phyloP scores from a whole-genome alignment of 2,113 vertebrate species.

The Chaetodon auriga region DNA sequence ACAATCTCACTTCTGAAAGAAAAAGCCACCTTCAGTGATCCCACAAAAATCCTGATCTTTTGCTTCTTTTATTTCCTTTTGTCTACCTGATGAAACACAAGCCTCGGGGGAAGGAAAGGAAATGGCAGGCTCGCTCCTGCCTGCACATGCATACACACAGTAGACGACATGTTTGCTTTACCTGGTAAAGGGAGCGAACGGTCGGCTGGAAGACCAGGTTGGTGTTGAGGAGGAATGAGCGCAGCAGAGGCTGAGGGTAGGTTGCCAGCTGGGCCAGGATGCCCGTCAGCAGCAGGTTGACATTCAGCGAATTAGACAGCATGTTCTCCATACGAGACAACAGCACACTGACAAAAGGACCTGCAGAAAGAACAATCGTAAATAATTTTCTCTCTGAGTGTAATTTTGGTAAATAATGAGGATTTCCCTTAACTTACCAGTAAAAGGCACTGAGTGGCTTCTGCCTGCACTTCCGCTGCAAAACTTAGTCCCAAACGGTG shows the following conservation, averaged over 20 bases:
- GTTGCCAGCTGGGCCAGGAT: slow-evolving; percentile 95
- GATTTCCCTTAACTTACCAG: slow-evolving; percentile 83
- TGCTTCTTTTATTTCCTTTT: neutral
- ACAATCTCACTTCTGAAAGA: neutral
- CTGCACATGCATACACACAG: neutral
- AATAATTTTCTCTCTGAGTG: neutral
- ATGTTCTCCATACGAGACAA: slow-evolving; percentile 98
- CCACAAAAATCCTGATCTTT: neutral
- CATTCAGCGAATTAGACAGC: slow-evolving; percentile 93
- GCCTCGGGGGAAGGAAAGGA: neutral
- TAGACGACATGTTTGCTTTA: slow-evolving; percentile 52
- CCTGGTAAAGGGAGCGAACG: slow-evolving; percentile 97
- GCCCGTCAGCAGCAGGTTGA: slow-evolving; percentile 94
- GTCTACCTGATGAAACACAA: neutral
- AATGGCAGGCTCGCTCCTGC: neutral
- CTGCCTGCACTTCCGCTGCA: slow-evolving; percentile 60
- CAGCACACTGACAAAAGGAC: slow-evolving; percentile 96
- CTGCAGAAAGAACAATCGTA: slow-evolving; percentile 75
- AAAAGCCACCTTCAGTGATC: neutral
- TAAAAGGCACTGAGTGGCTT: slow-evolving; percentile 89
- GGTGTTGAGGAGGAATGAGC: slow-evolving; percentile 98
- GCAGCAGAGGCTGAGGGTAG: slow-evolving; percentile 96
- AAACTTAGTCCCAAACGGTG: slow-evolving; percentile 86
- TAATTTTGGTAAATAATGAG: neutral
- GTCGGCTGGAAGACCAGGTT: slow-evolving; percentile 98